Evolutionary conservation across 2,888 invertebrate genomes (phyloP), one percentile per base, ranked within the genome.

Genomic region (Dermolepida albohirtum): DNA sequence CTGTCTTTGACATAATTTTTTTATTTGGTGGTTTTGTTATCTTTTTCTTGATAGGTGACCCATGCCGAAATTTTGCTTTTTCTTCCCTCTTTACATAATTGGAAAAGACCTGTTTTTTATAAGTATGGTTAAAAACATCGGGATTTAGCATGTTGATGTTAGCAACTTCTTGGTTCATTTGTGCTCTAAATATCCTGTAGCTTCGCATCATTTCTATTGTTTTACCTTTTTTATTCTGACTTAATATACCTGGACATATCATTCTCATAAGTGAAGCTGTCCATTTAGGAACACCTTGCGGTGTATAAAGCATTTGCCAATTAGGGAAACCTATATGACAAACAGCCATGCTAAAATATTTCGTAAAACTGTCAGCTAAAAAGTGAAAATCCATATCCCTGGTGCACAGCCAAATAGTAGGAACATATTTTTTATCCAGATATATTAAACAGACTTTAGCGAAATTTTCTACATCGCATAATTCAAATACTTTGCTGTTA

Each of bases 321-420:
- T 93, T 91, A 0, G 96, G 96, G 66, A 97, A 85, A 0, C 96
- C 97, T 54, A 96, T 86, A 80, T 97, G 95, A 2, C 93, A 93
- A 43, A 97, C 85, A 80, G 94, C 89, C 90, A 96, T 93, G 68
- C 96, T 87, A 76, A 95, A 91, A 81, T 96, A 97, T 71, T 92
- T 89, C 10, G 91, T 90, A 78, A 97, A 95, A 22, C 89, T 90
- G 64, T 92, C 90, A 0, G 96, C 92, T 57, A 97, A 84, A 84
- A 90, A 92, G 72, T 93, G 91, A 92, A 95, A 96, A 12, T 88
- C 87, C 34, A 87, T 77, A 7, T 74, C 73, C 11, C 71, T 73
- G 29, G 71, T 76, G 62, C 75, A 78, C 4, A 81, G 69, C 82
- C 82, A 82, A 22, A 82, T 75, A 29, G 73, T 78, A 0, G 80